Base-by-base conservation (phyloP, 2,888 invertebrate genomes). In the Choreutis nemorana region DNA sequence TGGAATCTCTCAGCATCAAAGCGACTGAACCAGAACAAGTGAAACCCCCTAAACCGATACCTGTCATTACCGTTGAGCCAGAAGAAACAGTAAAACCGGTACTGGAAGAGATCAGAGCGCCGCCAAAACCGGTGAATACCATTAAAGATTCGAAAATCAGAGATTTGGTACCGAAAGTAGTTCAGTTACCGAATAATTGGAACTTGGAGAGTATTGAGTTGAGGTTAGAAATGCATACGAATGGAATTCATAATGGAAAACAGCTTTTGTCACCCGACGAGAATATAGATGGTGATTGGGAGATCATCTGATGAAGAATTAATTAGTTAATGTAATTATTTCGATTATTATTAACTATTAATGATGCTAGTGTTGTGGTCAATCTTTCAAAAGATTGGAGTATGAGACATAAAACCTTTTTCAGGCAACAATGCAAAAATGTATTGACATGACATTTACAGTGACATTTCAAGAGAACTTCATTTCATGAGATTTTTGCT, bases 131-230 rank as follows among this genome's bases (percentile, higher is more conserved):
- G 5, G 10, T 29, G 5, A 35, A 28, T n/a, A 36, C 44, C 23
- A 29, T 20, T 2, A 39, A 33, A 23, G 39, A 48, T 24, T 24
- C 42, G 3, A 46, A 44, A 7, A 43, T 48, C 0, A 37, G 49
- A 18, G 68, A 78, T 31, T 49, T 77, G 33, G 64, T 79, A 4
- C 79, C 80, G 14, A 81, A 78, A 48, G 61, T 81, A 16, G 59
- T 82, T 14, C 62, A 78, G 34, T 55, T 85, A 33, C 85, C 85
- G 1, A 82, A 81, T 28, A 77, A 75, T 20, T 85, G 85, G 85
- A 83, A 83, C 44, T 55, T 84, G 25, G 73, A 77, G 30, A 66
- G 77, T 42, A 75, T 83, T 6, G 65, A 77, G 37, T 36, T 79
- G 13, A 57, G 59, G 30, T 42, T 77, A 23, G 73, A 73, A 13